phyloP scores from a whole-genome alignment of 2,888 invertebrate species.

The Liopterus haemorrhoidalis region DNA sequence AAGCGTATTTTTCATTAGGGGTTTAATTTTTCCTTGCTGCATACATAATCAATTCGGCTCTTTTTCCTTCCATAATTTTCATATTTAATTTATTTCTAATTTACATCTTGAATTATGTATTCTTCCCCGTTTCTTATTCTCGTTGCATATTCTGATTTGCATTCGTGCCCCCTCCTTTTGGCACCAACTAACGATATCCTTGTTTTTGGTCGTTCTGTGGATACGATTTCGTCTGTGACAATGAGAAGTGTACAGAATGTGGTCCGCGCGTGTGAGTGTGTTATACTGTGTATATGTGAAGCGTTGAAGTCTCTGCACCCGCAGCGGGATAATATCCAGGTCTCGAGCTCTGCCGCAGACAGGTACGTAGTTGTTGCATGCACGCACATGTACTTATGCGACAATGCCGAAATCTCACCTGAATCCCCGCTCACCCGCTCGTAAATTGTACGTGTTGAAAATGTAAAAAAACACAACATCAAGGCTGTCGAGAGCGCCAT shows the following conservation, averaged over 20 bases:
- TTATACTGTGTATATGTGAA: background rate
- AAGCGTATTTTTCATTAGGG: constrained; percentile 48
- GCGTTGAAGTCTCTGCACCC: constrained; percentile 3
- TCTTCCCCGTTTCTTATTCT: constrained; percentile 40
- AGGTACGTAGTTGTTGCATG: constrained; percentile 6
- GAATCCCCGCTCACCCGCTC: constrained; percentile 28
- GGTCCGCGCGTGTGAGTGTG: no score
- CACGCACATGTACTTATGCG: background rate
- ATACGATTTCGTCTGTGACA: no score
- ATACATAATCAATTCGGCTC: constrained; percentile 49
- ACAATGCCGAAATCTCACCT: constrained; percentile 6
- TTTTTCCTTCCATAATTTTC: constrained; percentile 47
- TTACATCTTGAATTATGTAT: constrained; percentile 50
- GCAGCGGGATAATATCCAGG: background rate
- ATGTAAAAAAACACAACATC: constrained; percentile 14
- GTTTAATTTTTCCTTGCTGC: constrained; percentile 49
- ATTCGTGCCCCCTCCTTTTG: constrained; percentile 7
- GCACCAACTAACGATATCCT: background rate
- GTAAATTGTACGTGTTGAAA: constrained; percentile 9
- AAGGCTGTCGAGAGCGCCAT: constrained; percentile 5
- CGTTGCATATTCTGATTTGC: constrained; percentile 42
- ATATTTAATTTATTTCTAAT: constrained; percentile 51
- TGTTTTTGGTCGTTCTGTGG: background rate
- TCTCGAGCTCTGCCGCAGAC: background rate
- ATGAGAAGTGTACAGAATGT: no score